Conservation (phyloP, 2,888 invertebrate species). For the Artemia sp. region DNA sequence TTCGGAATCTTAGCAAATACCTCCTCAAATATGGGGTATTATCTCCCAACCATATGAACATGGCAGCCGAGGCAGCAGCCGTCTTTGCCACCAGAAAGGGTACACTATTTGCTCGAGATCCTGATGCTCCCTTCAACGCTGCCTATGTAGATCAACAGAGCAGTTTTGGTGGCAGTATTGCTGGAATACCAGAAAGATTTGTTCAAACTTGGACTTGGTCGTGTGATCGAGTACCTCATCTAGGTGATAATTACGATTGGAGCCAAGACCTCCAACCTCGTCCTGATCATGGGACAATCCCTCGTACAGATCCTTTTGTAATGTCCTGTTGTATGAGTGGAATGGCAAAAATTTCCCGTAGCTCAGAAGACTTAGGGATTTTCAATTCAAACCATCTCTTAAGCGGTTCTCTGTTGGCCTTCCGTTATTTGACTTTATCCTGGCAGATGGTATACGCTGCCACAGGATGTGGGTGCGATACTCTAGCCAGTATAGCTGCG, state of each 20-base stretch:
- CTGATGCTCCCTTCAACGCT: background rate
- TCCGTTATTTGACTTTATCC: background rate
- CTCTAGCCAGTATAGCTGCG: too few relatives aligned
- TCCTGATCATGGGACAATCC: background rate
- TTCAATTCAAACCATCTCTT: background rate
- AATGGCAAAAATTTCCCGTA: background rate
- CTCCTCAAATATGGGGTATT: background rate
- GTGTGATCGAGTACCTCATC: background rate
- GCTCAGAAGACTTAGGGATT: background rate
- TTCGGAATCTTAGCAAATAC: background rate
- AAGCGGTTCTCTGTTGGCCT: background rate
- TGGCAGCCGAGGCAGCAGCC: background rate
- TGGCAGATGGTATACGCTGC: too few relatives aligned
- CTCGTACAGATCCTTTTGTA: background rate
- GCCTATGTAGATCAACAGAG: background rate
- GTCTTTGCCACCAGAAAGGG: background rate
- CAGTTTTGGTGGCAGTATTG: background rate
- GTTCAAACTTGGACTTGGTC: background rate
- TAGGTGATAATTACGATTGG: background rate
- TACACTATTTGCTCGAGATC: background rate
- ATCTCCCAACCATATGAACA: background rate
- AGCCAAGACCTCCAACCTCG: background rate
- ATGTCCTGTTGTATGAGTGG: background rate
- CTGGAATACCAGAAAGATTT: background rate
- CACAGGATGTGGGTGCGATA: too few relatives aligned